phyloP scores from a whole-genome alignment of 2,797 vertebrate genomes.

The Chaunax sp. region DNA sequence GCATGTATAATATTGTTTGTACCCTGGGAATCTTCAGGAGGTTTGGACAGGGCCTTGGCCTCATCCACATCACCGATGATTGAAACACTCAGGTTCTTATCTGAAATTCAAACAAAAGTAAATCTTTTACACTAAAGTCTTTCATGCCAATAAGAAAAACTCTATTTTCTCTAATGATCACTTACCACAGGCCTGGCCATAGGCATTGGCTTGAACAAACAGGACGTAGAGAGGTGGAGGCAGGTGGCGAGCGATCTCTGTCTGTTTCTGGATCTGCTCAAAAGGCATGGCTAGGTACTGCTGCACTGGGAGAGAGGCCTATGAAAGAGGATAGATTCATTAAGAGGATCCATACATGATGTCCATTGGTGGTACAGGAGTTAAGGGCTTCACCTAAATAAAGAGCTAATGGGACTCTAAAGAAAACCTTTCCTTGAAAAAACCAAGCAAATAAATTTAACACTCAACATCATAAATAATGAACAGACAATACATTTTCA shows the following conservation, averaged over 20 bases:
- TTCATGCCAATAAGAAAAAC: background rate
- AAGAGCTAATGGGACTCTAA: background rate
- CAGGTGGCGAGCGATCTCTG: constrained; percentile 92
- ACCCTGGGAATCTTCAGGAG: constrained; percentile 97
- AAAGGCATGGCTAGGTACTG: constrained; percentile 97
- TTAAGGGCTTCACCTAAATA: background rate
- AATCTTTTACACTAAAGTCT: background rate
- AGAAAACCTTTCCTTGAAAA: background rate
- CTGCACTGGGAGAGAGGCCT: constrained; percentile 97
- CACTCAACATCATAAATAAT: background rate
- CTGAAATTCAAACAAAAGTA: constrained; percentile 75
- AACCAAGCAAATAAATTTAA: background rate
- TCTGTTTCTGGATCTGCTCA: constrained; percentile 95
- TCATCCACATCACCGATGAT: constrained; percentile 97
- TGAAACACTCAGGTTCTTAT: constrained; percentile 90
- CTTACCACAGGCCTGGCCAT: constrained; percentile 96
- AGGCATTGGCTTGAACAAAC: constrained; percentile 95
- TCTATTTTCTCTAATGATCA: constrained; percentile 2
- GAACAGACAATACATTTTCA: background rate
- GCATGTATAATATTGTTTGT: constrained; percentile 18
- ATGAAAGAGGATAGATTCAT: constrained; percentile 24
- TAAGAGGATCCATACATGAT: background rate
- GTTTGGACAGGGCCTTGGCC: constrained; percentile 96
- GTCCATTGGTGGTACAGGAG: background rate
- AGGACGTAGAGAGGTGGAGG: constrained; percentile 96